Conservation (phyloP, 1,140 invertebrate genomes). For the Paraescarpia echinospica region DNA sequence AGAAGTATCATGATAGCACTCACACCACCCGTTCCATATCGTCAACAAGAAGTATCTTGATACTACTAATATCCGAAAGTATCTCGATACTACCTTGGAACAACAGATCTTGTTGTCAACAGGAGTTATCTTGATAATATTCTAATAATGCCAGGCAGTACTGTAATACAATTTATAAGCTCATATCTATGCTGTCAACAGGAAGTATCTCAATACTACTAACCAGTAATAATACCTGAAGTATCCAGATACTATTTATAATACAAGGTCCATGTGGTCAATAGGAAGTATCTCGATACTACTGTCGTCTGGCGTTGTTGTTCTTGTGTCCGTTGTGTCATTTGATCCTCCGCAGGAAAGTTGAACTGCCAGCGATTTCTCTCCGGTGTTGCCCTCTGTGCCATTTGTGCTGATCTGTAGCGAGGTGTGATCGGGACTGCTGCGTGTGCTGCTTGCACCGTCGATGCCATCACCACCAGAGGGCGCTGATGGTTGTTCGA, state of each 20-base stretch:
- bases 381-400: constrained; percentile 30
- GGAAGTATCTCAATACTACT: constrained; percentile 50
- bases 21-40: neutral
- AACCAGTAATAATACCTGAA: too few species aligned
- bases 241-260: too few species aligned
- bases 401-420: constrained; percentile 25
- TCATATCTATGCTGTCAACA: constrained; percentile 20
- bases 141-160: too few species aligned
- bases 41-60: neutral
- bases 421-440: constrained; percentile 34
- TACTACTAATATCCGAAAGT: neutral
- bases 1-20: neutral
- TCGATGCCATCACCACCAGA: neutral
- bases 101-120: constrained; percentile 24
- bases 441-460: constrained; percentile 23
- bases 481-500: constrained; percentile 29
- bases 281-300: constrained; percentile 50
- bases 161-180: too few species aligned
- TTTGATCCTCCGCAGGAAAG: constrained; percentile 30
- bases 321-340: constrained; percentile 35
- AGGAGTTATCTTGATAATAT: constrained; percentile 45
- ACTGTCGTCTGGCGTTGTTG: constrained; percentile 46
- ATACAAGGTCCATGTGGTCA: too few species aligned
- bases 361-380: constrained; percentile 27
- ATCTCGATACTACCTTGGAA: neutral